Conservation (phyloP, 23 tunicate genomes). For the Ciona savignyi region DNA sequence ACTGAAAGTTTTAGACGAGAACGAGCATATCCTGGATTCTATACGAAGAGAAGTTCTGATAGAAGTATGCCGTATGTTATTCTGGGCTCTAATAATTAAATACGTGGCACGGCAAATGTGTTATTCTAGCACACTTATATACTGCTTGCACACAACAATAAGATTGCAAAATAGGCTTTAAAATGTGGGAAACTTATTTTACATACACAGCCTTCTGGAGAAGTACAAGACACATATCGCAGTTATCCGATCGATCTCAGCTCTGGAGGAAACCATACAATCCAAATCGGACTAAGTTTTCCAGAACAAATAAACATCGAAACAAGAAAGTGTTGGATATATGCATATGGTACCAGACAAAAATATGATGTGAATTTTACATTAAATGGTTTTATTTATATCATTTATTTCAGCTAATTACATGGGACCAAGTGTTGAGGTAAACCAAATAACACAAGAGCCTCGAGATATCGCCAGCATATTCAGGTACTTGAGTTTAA, state of each 20-base stretch:
- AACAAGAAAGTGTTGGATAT: slow-evolving; percentile 42
- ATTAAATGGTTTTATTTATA: neutral
- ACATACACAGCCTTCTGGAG: slow-evolving; percentile 17
- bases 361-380: neutral
- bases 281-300: slow-evolving; percentile 9
- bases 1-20: neutral
- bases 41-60: neutral
- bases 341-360: slow-evolving; percentile 25
- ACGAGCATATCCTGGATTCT: slow-evolving; percentile 1
- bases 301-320: slow-evolving; percentile 19
- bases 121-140: neutral
- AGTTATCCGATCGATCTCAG: slow-evolving; percentile 6
- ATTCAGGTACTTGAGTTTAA: slow-evolving; percentile 29
- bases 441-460: slow-evolving; percentile 40
- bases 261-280: neutral
- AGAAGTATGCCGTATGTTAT: neutral
- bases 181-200: neutral
- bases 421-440: slow-evolving; percentile 63
- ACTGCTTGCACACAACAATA: neutral
- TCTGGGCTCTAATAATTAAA: neutral
- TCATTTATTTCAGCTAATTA: slow-evolving; percentile 36
- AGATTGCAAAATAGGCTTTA: neutral
- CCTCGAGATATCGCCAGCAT: slow-evolving; percentile 32
- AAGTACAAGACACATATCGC: slow-evolving; percentile 6
- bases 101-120: neutral